Evolutionary conservation across 1,140 invertebrate species (phyloP).

Genomic region (Ostrea denselamellosa): DNA sequence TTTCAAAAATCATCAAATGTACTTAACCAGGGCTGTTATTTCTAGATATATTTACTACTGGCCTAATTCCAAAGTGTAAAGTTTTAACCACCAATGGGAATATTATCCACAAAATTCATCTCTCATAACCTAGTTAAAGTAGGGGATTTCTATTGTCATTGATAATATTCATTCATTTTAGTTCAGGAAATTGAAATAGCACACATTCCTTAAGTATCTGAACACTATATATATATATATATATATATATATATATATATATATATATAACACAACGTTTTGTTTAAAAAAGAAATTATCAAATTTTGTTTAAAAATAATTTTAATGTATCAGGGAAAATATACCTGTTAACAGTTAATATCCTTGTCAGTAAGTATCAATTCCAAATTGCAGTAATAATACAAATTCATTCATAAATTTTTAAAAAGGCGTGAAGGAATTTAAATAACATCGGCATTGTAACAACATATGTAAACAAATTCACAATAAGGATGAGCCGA

Average conservation of each 20-base stretch:
- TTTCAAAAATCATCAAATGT: neutral
- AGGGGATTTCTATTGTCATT: neutral
- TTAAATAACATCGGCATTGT: neutral
- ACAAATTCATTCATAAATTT: neutral
- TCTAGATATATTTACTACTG: neutral
- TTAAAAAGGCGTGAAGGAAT: neutral
- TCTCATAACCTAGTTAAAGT: neutral
- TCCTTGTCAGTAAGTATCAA: neutral
- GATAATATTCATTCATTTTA: neutral
- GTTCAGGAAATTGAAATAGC: neutral
- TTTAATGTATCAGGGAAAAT: neutral
- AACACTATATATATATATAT: too few species aligned
- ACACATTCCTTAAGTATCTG: neutral
- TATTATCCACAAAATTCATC: neutral
- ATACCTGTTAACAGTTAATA: neutral
- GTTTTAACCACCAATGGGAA: neutral
- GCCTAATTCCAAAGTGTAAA: neutral
- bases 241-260: too few species aligned
- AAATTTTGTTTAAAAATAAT: too few species aligned
- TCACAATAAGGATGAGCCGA: neutral
- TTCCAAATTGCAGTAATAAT: neutral
- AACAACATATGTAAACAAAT: constrained; percentile 9
- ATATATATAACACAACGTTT: too few species aligned
- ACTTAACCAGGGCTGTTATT: neutral
- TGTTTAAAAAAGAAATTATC: too few species aligned